Base-by-base conservation (phyloP, 2,888 invertebrate genomes). In the Pardosa pseudoannulata region DNA sequence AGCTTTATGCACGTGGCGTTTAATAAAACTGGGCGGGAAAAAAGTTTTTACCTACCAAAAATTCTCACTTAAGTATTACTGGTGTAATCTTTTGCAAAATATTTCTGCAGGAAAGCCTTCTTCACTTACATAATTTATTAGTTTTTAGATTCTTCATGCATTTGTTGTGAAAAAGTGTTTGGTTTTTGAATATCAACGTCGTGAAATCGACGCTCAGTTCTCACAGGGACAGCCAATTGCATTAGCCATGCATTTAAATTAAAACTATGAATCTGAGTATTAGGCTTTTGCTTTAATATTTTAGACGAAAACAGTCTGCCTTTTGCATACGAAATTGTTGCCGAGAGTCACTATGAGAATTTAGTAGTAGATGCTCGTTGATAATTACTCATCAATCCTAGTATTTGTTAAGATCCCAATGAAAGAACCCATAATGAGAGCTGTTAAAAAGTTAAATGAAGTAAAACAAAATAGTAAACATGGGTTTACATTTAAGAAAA, bases 41-140 rank as follows among this genome's bases (percentile, higher is more conserved):
- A 83, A 46, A 41, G 27, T 31, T 32, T 27, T 62, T 62, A 73
- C 72, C 72, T 73, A 73, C 39, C 50, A 56, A 85, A 73, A 73
- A 56, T 83, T 85, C 67, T 72, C 56, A 27, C 29, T 65, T 64
- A 65, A 62, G 31, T 68, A 56, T 80, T 67, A 28, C 79, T n/a
- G 39, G 62, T 28, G 28, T 76, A 82, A 82, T 82, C 75, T 82
- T 71, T 65, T 70, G 62, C 71, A 50, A 73, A 72, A 78, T 65
- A 73, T 85, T 85, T 67, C 73, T 39, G 27, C 67, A 27, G 29
- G 19, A 70, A 67, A 82, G 71, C 72, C 46, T 39, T 78, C 67
- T 68, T 72, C 72, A 56, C 73, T 73, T 67, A 78, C 83, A 85
- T 85, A 85, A 83, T 78, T 85, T 78, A 85, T 78, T 73, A 85